A percentile compares a stretch with the other conserved stretches of the same genome.
Conservation (phyloP, 2,113 vertebrate genomes). For the Rafetus swinhoei region DNA sequence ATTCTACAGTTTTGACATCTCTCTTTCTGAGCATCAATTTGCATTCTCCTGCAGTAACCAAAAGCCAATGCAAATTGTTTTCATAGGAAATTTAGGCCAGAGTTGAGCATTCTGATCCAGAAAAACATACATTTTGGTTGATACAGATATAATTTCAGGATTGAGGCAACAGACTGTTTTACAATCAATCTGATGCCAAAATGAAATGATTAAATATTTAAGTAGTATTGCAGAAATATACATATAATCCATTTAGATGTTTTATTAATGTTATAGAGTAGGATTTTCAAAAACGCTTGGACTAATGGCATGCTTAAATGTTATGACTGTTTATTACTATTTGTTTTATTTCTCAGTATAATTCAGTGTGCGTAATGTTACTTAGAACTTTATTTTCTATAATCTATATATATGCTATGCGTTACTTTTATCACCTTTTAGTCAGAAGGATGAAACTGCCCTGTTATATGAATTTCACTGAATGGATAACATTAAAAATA, state of each 20-base stretch:
- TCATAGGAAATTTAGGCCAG: neutral
- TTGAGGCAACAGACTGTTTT: no score
- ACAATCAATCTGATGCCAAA: neutral
- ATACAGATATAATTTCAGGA: neutral
- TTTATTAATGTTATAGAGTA: neutral
- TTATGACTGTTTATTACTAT: neutral
- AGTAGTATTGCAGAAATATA: neutral
- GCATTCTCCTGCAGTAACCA: neutral
- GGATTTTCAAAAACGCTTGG: neutral
- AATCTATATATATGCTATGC: neutral
- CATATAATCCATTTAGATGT: neutral
- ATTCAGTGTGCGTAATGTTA: neutral
- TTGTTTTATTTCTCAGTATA: neutral
- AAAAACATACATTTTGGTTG: neutral
- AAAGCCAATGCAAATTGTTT: neutral
- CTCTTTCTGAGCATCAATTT: neutral
- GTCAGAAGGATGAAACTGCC: neutral
- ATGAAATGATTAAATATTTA: neutral
- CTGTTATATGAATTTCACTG: neutral
- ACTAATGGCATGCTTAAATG: neutral
- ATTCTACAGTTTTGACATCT: neutral
- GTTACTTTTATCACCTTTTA: neutral
- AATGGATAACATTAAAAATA: neutral
- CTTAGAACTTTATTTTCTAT: neutral
- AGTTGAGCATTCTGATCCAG: neutral